Evolutionary conservation across 2,888 invertebrate genomes (phyloP), one percentile per base, ranked within the genome.

Genomic region (Ellobium chinense): DNA sequence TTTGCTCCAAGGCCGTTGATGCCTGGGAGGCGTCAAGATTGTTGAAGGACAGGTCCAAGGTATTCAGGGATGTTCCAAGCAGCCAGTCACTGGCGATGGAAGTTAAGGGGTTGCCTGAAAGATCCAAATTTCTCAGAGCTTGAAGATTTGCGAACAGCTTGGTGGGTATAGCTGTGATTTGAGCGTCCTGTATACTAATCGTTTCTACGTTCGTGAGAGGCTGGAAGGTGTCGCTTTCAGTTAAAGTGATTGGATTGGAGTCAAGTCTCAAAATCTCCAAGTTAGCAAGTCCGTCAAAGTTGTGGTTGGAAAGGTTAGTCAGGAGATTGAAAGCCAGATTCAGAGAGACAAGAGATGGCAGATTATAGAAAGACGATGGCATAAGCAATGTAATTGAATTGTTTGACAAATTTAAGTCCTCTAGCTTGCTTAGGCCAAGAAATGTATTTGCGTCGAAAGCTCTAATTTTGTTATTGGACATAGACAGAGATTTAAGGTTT

Each of bases 191-290:
- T 7, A 73, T 24, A n/a, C 24, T 24, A 7, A 73, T 73, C 0
- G 60, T 37, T 12, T 9, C 2, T 12, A 73, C 24, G 14, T 27
- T 36, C 3, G 9, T 12, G 4, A 62, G 18, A 36, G 60, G 21
- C 5, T 31, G 14, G 65, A 75, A 75, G 0, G 65, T 54, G 36
- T 75, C 75, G 7, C 21, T 14, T 7, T 63, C 75, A n/a, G 54
- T 65, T 4, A 54, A 5, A 9, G 65, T 34, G 36, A 75, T 37
- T 24, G 75, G 65, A 34, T 75, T 75, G 5, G 18, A 27, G 3
- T 66, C 66, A 7, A 89, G 58, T 37, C 84, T 75, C 2, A 75
- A 24, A n/a, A 29, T 56, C 21, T 75, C n/a, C 65, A 75, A n/a
- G 29, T 65, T 65, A 7, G 12, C 34, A 24, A 75, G 34, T 21